Conservation (phyloP, 2,113 vertebrate species). For the Colossoma macropomum region DNA sequence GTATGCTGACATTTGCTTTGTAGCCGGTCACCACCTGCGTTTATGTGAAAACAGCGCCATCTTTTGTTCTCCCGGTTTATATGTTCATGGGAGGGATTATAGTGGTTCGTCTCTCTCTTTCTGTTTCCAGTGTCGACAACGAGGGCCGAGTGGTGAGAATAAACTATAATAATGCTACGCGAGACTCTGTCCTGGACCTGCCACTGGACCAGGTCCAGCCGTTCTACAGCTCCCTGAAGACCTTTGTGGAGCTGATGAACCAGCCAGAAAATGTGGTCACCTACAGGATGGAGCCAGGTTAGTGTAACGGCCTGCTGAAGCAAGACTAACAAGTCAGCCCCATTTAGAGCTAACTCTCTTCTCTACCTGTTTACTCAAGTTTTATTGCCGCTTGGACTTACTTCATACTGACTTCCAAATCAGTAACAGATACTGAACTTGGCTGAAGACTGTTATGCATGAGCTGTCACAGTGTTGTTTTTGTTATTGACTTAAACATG, state of each 20-base stretch:
- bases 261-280: conserved; percentile 79
- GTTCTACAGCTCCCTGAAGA: conserved; percentile 88
- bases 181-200: conserved; percentile 88
- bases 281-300: conserved; percentile 91
- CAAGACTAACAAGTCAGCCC: not conserved
- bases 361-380: not conserved
- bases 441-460: conserved; percentile 4
- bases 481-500: conserved; percentile 17
- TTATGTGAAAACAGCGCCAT: conserved; percentile 62
- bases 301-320: conserved; percentile 53
- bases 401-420: conserved; percentile 31
- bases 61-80: conserved; percentile 56
- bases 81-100: not conserved
- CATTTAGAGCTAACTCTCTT: no score
- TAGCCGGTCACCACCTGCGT: not conserved
- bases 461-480: not conserved
- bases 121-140: conserved; percentile 76
- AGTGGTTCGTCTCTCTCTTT: conserved; percentile 23
- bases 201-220: conserved; percentile 86
- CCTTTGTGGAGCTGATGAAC: conserved; percentile 85
- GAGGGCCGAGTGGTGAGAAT: conserved; percentile 81
- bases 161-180: conserved; percentile 92
- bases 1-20: not conserved
- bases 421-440: conserved; percentile 34
- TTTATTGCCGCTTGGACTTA: not conserved